phyloP scores from a whole-genome alignment of 2,113 vertebrate genomes.

The Pelvicachromis taeniatus region DNA sequence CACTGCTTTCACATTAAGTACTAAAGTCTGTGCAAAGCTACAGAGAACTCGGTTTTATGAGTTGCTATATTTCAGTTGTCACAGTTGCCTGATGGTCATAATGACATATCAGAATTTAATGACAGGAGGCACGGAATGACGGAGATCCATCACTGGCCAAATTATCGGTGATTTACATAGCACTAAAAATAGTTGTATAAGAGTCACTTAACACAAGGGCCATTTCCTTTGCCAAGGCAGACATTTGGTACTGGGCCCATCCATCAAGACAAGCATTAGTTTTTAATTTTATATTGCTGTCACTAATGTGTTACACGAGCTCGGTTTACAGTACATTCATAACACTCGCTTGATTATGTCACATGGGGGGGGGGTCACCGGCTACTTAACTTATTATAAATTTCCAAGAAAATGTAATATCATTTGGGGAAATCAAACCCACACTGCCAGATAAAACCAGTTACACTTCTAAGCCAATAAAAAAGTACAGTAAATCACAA shows the following conservation, averaged over 20 bases:
- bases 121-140: slow-evolving; percentile 75
- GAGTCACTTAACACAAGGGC: slow-evolving; percentile 77
- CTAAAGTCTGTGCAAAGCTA: slow-evolving; percentile 3
- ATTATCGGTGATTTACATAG: slow-evolving; percentile 79
- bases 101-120: slow-evolving; percentile 81
- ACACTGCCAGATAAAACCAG: neutral
- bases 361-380: neutral
- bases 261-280: slow-evolving; percentile 75
- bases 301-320: slow-evolving; percentile 41
- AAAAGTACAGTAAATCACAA: neutral
- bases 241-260: slow-evolving; percentile 69
- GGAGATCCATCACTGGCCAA: slow-evolving; percentile 68
- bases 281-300: slow-evolving; percentile 72
- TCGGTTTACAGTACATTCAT: slow-evolving; percentile 53
- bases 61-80: slow-evolving; percentile 72
- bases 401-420: neutral
- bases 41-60: slow-evolving; percentile 58
- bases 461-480: neutral
- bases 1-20: neutral
- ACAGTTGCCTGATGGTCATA: slow-evolving; percentile 70
- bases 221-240: slow-evolving; percentile 75
- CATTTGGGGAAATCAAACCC: neutral
- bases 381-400: neutral
- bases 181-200: slow-evolving; percentile 83
- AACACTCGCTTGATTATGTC: slow-evolving; percentile 37